Base-by-base conservation (phyloP, 1,140 invertebrate genomes). In the Pogonognathellus flavescens region DNA sequence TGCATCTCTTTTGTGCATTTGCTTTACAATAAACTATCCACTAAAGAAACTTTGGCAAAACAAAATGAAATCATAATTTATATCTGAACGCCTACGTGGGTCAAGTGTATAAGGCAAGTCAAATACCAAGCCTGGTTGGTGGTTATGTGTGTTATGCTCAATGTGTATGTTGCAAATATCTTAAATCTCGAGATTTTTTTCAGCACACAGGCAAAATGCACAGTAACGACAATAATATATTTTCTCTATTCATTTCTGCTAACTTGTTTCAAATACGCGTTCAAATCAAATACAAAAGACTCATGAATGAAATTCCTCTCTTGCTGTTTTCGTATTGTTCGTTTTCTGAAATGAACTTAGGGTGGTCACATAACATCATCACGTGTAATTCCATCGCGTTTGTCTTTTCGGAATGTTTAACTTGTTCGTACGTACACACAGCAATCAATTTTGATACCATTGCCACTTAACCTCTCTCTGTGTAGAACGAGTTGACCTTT, bases 251-350 rank as follows among this genome's bases (percentile, higher is more conserved):
- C 82, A 83, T 49, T 25, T 62, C 8, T n/a, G n/a, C n/a, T 83
- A 83, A 59, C 55, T 83, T 49, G 57, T 83, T 62, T 62, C 57
- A 18, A 83, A 57, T 57, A 25, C 6, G 53, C 10, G 53, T 13
- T 31, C 57, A 55, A 59, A 4, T 55, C 13, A 41, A 41, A 41
- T 6, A 41, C 31, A 41, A 41, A 41, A 83, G 31, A 18, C 59
- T 83, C 59, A 83, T 83, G 82, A 83, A 83, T 83, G 82, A 83
- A 62, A 82, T 82, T 62, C 53, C 25, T 66, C 62, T 25, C 49
- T 31, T 62, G 18, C 59, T 41, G 16, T 31, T 83, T 22, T 83
- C 25, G n/a, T 14, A 62, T 76, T 76, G 70, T 76, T 49, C n/a
- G 70, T 76, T 50, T 76, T 76, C 2, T 16, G 9, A 50, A n/a